Evolutionary conservation across 1,140 invertebrate genomes (phyloP), one percentile per base, ranked within the genome.

Genomic region (Trachymyrmex septentrionalis): DNA sequence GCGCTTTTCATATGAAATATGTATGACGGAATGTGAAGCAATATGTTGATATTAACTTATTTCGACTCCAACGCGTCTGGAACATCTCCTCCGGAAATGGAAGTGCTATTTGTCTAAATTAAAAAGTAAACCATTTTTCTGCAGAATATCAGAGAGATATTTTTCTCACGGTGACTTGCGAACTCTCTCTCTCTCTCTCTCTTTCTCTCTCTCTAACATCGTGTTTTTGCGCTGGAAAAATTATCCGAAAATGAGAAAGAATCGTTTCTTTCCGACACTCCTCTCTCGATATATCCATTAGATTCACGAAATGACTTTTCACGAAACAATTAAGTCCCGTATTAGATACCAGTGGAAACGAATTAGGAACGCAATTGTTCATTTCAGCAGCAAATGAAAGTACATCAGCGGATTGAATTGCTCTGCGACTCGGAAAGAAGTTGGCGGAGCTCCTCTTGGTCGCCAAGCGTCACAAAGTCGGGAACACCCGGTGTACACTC

Each of bases 401-500:
- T 57, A 44, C 55, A 19, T 57, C 34, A 66, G n/a, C 12, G 19
- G 7, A 80, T 80, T 71, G 10, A 81, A 57, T 57, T 27, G 34
- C 24, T 44, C 21, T 4, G n/a, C 10, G 38, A 64, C 27, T 50
- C 7, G 24, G 24, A 69, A 64, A 27, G 24, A n/a, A 57, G 19
- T 14, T 4, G 9, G 19, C 7, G 66, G 38, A 5, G 6, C 6
- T 48, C 10, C 10, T 6, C 10, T 61, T 61, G 38, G 21, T 71
- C 53, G 6, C 53, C 38, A 27, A 71, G 21, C 48, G 16, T 19
- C 4, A 24, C 5, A 30, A 10, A 48, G 38, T 84, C 69, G n/a
- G 24, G 38, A 30, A 34, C 69, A 73, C 69, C 80, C 80, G 80
- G 50, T 84, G 24, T 61, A 16, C 19, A 34, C 4, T 24, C 30